Evolutionary conservation across 1,140 invertebrate species (phyloP).

Genomic region (Caenorhabditis tropicalis): DNA sequence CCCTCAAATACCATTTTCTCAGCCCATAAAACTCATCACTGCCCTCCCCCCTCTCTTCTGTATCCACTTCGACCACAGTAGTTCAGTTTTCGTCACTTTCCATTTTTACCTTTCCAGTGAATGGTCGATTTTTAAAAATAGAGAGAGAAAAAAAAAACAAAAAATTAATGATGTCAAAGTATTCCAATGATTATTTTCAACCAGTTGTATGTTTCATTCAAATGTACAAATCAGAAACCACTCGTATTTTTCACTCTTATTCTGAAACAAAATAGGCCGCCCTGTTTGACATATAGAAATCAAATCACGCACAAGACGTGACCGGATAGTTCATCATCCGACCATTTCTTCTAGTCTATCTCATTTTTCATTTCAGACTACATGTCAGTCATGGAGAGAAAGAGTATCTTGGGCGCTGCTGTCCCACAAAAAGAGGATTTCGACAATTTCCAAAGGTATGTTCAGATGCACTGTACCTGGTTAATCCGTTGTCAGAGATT

Average conservation of each 20-base stretch:
- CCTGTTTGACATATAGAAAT: conserved; percentile 1
- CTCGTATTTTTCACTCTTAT: background rate
- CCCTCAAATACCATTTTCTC: conserved; percentile 1
- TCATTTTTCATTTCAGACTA: conserved; percentile 45
- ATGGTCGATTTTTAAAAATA: background rate
- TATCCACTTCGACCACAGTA: background rate
- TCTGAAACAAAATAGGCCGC: conserved; percentile 24
- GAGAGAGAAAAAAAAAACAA: no score
- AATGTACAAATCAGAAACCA: background rate
- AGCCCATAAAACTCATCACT: background rate
- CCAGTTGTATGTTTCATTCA: background rate
- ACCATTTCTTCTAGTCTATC: background rate
- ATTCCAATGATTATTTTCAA: background rate
- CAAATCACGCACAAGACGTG: background rate
- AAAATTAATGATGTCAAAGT: background rate
- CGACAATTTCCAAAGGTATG: conserved; percentile 3
- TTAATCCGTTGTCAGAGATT: background rate
- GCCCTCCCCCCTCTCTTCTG: background rate
- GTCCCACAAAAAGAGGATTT: conserved; percentile 12
- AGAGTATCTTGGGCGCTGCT: conserved; percentile 29
- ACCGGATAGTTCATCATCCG: conserved; percentile 30
- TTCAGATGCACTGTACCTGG: no score
- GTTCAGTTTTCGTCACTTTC: conserved; percentile 19
- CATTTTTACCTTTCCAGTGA: background rate
- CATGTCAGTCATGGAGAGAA: conserved; percentile 50